Evolutionary conservation across 2,888 invertebrate genomes (phyloP).

Genomic region (Julus scandinavius): DNA sequence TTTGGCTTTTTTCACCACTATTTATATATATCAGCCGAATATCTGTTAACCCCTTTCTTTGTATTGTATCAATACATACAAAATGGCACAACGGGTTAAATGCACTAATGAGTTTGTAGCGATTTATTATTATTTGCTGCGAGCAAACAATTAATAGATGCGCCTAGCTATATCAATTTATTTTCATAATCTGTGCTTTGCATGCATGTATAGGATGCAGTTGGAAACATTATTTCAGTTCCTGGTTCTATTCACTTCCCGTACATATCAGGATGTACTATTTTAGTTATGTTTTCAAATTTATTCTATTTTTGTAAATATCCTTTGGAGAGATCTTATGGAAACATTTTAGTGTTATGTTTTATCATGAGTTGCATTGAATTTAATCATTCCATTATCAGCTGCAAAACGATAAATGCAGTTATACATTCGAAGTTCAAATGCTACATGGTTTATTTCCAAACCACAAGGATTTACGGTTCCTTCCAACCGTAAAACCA

Average conservation of each 20-base stretch:
- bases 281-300: not conserved
- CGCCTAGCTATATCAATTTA: not conserved
- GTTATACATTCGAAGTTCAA: too few relatives aligned
- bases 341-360: not conserved
- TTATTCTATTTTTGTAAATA: not conserved
- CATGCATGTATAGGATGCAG: not conserved
- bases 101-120: not conserved
- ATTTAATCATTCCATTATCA: too few relatives aligned
- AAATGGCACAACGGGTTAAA: not conserved
- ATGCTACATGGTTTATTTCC: too few relatives aligned
- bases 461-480: too few relatives aligned
- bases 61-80: not conserved
- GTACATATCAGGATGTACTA: not conserved
- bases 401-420: too few relatives aligned
- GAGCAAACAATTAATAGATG: not conserved
- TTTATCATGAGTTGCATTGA: not conserved
- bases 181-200: not conserved
- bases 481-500: too few relatives aligned
- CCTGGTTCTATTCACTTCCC: not conserved
- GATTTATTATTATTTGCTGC: not conserved
- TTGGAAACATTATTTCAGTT: not conserved
- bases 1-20: not conserved
- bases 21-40: not conserved
- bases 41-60: not conserved
- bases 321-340: not conserved